phyloP scores from a whole-genome alignment of 1,140 invertebrate species.

The Drosophila ohnishii region DNA sequence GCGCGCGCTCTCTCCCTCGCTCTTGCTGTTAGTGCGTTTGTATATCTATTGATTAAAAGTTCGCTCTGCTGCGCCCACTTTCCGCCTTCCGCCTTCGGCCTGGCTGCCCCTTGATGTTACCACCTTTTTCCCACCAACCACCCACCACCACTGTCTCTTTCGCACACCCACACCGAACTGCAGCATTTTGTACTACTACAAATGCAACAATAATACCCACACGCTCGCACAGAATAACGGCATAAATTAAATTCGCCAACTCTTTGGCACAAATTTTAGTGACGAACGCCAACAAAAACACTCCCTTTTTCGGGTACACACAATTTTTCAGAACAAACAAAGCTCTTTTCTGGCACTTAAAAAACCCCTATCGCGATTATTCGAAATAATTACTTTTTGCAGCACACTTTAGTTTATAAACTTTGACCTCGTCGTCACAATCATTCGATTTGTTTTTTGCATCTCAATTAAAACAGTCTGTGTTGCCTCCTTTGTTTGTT shows the following conservation, averaged over 20 bases:
- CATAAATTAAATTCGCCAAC: conserved; percentile 33
- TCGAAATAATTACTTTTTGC: conserved; percentile 67
- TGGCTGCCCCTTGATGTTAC: background rate
- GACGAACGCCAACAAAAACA: conserved; percentile 36
- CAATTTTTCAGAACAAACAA: conserved; percentile 79
- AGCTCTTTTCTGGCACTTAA: conserved; percentile 29
- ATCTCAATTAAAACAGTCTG: background rate
- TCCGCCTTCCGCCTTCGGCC: conserved; percentile 18
- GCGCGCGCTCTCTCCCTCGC: conserved; percentile 13
- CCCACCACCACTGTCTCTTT: conserved; percentile 9
- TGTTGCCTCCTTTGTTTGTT: conserved; percentile 12
- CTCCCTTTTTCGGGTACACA: conserved; percentile 54
- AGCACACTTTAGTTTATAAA: conserved; percentile 38
- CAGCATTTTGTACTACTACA: conserved; percentile 38
- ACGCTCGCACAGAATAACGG: conserved; percentile 25
- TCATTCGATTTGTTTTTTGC: background rate
- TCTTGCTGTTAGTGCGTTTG: conserved; percentile 43
- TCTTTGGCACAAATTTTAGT: conserved; percentile 8
- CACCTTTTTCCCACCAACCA: conserved; percentile 6
- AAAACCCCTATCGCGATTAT: conserved; percentile 9
- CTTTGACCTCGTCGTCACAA: conserved; percentile 22
- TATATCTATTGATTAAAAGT: conserved; percentile 79
- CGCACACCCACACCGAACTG: conserved; percentile 18
- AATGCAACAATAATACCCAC: conserved; percentile 48
- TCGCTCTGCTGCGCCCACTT: conserved; percentile 60